Conservation (phyloP, 1,140 invertebrate genomes). For the Atta colombica region DNA sequence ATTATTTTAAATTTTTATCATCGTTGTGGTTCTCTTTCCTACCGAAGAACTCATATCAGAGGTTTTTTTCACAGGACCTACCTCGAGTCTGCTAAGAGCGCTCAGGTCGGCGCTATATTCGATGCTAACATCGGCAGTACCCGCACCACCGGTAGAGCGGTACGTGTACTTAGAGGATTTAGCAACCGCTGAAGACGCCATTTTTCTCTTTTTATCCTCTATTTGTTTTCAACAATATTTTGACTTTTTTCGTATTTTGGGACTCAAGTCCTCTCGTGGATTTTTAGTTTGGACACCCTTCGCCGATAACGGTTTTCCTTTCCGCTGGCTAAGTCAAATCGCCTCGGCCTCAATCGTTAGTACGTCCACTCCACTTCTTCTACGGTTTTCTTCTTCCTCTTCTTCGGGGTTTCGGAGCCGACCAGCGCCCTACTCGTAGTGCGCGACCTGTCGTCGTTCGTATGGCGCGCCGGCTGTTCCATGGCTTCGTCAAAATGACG, state of each 20-base stretch:
- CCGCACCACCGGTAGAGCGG: slow-evolving; percentile 92
- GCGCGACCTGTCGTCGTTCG: slow-evolving; percentile 86
- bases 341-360: slow-evolving; percentile 57
- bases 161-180: slow-evolving; percentile 96
- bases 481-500: slow-evolving; percentile 83
- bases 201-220: slow-evolving; percentile 73
- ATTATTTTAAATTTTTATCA: background rate
- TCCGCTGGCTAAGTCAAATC: slow-evolving; percentile 44
- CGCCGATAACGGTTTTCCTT: slow-evolving; percentile 33
- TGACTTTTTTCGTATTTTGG: slow-evolving; percentile 20
- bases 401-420: slow-evolving; percentile 84
- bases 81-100: slow-evolving; percentile 96
- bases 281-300: slow-evolving; percentile 39
- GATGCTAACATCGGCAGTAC: slow-evolving; percentile 95
- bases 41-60: background rate
- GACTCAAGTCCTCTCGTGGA: slow-evolving; percentile 42
- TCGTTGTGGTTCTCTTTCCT: slow-evolving; percentile 46
- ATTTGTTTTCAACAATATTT: slow-evolving; percentile 39
- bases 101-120: slow-evolving; percentile 97
- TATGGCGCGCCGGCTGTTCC: slow-evolving; percentile 84
- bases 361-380: slow-evolving; percentile 41
- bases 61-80: slow-evolving; percentile 85
- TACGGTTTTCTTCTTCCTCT: slow-evolving; percentile 69
- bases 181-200: slow-evolving; percentile 91
- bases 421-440: slow-evolving; percentile 87